phyloP scores from a whole-genome alignment of 2,113 vertebrate genomes.

The Alethe diademata region DNA sequence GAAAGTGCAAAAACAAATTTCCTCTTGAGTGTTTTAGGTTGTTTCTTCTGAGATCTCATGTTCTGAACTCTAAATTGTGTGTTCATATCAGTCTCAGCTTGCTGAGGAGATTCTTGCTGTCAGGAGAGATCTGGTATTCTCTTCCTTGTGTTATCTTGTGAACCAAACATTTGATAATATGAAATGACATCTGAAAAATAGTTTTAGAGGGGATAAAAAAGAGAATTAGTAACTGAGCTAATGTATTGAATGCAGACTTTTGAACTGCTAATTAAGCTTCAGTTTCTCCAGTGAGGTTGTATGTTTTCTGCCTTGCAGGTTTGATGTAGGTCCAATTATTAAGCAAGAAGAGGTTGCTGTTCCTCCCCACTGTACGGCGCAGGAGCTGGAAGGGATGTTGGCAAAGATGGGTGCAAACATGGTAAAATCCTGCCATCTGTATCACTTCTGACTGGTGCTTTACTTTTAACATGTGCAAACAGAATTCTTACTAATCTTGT shows the following conservation, averaged over 20 bases:
- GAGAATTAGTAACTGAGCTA: not conserved
- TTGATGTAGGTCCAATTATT: constrained; percentile 91
- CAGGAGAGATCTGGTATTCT: not conserved
- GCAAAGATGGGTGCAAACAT: constrained; percentile 83
- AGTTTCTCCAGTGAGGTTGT: not conserved
- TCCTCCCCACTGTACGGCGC: constrained; percentile 79
- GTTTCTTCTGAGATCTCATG: not conserved
- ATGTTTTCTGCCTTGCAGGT: constrained; percentile 71
- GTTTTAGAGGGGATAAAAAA: not conserved
- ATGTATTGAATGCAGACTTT: not conserved
- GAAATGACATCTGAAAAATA: not conserved
- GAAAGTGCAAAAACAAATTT: not conserved
- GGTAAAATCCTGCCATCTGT: constrained; percentile 66
- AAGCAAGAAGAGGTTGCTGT: constrained; percentile 81
- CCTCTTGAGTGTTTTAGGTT: not conserved
- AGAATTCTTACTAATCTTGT: not conserved
- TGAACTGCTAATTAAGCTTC: not conserved
- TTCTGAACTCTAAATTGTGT: not conserved
- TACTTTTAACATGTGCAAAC: not conserved
- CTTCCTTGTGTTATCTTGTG: not conserved
- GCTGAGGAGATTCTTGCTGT: not conserved
- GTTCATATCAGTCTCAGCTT: not conserved
- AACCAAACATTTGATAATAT: not conserved
- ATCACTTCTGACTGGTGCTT: not conserved
- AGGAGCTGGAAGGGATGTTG: constrained; percentile 80